Conservation (phyloP, 2,113 vertebrate genomes). For the Ochotona princeps region DNA sequence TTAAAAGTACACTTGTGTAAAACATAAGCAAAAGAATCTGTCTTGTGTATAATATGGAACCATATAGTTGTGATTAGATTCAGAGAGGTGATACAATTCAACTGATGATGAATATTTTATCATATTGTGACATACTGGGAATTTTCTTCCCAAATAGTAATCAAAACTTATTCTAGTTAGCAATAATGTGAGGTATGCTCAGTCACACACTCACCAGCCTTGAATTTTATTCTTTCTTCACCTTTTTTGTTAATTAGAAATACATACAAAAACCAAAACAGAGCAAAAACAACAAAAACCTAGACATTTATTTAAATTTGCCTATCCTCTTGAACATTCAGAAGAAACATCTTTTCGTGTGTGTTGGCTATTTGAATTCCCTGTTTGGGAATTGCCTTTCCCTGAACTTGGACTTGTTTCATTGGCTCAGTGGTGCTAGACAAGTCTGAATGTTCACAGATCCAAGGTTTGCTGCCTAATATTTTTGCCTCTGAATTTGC, state of each 20-base stretch:
- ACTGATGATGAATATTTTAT: background rate
- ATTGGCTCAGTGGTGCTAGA: background rate
- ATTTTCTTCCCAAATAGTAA: constrained; percentile 7
- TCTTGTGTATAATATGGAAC: background rate
- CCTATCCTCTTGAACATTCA: background rate
- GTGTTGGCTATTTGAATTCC: background rate
- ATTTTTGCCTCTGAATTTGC: constrained; percentile 5
- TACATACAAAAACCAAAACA: background rate
- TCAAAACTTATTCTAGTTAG: background rate
- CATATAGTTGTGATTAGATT: background rate
- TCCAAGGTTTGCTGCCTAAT: background rate
- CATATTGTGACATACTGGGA: background rate
- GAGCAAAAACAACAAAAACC: background rate
- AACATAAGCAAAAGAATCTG: background rate
- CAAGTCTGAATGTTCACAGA: background rate
- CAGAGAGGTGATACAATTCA: background rate
- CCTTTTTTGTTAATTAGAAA: constrained; percentile 5
- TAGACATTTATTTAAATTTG: background rate
- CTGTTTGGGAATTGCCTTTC: background rate
- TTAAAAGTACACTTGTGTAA: constrained; percentile 10
- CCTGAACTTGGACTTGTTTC: background rate
- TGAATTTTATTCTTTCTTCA: background rate
- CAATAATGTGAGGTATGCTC: background rate
- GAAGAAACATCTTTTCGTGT: background rate
- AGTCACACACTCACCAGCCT: background rate